Percentiles rank a stretch among this genome's conserved stretches.
phyloP scores from a whole-genome alignment of 2,888 invertebrate species.

The Tenthredo livida region DNA sequence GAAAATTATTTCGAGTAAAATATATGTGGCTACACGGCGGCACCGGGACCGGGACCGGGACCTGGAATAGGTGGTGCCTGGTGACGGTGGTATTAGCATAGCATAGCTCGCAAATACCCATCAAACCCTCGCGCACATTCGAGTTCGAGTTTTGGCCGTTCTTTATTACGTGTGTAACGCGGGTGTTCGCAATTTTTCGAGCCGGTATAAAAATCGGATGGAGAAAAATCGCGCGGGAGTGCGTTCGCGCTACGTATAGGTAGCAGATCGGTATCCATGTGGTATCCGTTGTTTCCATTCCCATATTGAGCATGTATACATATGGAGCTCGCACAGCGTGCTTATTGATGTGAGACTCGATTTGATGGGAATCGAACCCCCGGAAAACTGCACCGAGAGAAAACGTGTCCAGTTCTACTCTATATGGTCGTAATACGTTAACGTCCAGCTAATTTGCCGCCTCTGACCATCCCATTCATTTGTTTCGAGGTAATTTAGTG shows the following conservation, averaged over 20 bases:
- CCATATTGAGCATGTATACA: neutral
- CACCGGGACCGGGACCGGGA: too few relatives aligned
- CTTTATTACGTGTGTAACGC: neutral
- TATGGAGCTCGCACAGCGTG: neutral
- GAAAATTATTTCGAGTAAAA: conserved; percentile 19
- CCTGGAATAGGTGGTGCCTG: conserved; percentile 17
- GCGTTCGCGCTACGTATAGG: neutral
- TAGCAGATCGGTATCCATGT: neutral
- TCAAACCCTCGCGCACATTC: neutral
- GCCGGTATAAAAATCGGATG: neutral
- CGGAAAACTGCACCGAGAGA: neutral
- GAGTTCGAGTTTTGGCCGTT: neutral
- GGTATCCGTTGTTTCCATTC: neutral
- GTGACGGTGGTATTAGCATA: conserved; percentile 16
- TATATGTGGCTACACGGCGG: neutral
- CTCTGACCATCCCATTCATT: conserved; percentile 51
- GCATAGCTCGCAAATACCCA: conserved; percentile 15
- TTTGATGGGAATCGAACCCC: conserved; percentile 14
- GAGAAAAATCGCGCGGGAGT: neutral
- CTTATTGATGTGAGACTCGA: conserved; percentile 1
- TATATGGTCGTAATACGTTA: conserved; percentile 16
- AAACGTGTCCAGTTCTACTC: neutral
- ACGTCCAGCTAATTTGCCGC: conserved; percentile 49
- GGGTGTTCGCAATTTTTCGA: neutral
- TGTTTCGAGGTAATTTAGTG: conserved; percentile 49